Conservation (phyloP, 2,113 vertebrate species). For the Calidris pugnax region DNA sequence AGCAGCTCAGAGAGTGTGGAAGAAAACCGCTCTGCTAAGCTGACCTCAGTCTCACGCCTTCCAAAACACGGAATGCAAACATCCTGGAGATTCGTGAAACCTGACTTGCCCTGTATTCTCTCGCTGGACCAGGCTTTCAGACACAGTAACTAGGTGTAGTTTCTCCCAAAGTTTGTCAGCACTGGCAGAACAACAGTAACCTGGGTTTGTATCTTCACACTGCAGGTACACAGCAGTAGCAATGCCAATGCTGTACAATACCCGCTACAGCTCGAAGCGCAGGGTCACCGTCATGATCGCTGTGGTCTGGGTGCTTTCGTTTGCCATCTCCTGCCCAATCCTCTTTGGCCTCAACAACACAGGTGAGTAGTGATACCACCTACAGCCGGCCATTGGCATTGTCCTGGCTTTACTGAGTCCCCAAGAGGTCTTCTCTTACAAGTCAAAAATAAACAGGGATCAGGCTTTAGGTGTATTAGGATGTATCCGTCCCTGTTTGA, state of each 20-base stretch:
- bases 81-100: fast-evolving
- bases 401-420: neutral
- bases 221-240: constrained; percentile 96
- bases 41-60: neutral
- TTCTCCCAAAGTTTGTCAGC: neutral
- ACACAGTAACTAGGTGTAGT: neutral
- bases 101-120: fast-evolving
- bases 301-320: constrained; percentile 95
- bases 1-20: neutral
- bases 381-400: neutral
- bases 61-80: neutral
- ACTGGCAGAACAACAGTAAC: neutral
- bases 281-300: constrained; percentile 95
- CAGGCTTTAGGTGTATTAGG: neutral
- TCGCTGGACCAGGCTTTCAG: neutral
- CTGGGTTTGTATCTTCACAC: neutral
- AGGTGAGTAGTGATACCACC: constrained; percentile 73
- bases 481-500: too few relatives aligned
- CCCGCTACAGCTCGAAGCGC: constrained; percentile 95
- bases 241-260: constrained; percentile 99
- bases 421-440: neutral
- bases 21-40: fast-evolving
- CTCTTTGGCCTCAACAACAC: constrained; percentile 96
- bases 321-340: constrained; percentile 95
- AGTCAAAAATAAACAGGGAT: neutral